These are phyloP conservation scores for Pogonocichla stellata DNA, from an alignment of 2,113 vertebrate genomes.

Conservation along the genomic window DNA sequence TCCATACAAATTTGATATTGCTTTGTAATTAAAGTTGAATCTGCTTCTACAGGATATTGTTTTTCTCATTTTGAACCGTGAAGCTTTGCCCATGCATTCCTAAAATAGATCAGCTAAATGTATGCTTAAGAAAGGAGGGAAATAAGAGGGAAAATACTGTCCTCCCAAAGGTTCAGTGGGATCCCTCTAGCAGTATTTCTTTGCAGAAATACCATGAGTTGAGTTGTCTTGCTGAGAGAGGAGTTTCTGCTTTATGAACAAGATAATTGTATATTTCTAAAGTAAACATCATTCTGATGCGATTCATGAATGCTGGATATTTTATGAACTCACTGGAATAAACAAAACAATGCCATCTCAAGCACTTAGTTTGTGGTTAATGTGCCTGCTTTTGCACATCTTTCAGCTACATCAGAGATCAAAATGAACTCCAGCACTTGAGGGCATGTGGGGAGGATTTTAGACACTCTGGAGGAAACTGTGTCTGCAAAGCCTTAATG, in stretches of 20 bases:
- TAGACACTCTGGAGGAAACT: neutral
- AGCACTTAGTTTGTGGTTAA: neutral
- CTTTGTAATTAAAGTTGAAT: constrained; percentile 13
- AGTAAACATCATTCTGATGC: neutral
- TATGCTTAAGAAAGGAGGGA: neutral
- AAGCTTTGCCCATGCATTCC: neutral
- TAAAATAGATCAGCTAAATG: neutral
- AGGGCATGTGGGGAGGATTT: neutral
- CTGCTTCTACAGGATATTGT: neutral
- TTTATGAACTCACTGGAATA: neutral
- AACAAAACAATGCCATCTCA: neutral
- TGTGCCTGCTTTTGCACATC: neutral
- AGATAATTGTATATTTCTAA: constrained; percentile 24
- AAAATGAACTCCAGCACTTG: neutral
- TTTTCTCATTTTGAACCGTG: neutral
- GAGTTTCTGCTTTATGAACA: constrained; percentile 13
- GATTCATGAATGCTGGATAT: neutral
- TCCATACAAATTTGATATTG: neutral
- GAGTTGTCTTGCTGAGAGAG: neutral
- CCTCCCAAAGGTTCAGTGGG: neutral
- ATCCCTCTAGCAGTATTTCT: neutral
- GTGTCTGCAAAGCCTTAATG: neutral
- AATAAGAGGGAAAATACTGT: neutral
- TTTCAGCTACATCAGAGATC: constrained; percentile 22
- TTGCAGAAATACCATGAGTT: neutral